These are phyloP conservation scores for Sander vitreus DNA, from an alignment of 2,113 vertebrate species.

Conservation along the genomic window DNA sequence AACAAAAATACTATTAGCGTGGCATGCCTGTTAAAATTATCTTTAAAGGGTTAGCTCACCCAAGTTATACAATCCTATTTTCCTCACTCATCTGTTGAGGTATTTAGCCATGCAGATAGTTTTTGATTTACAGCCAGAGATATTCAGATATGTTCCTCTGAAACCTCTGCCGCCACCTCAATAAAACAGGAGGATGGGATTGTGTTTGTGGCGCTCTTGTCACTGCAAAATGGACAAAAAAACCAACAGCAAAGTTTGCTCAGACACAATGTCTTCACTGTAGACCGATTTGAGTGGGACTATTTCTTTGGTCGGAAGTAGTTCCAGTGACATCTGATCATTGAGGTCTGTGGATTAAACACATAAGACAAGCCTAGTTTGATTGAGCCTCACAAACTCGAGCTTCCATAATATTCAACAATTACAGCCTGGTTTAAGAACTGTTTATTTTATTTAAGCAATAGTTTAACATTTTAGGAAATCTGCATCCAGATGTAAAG, in stretches of 20 bases:
- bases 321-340: neutral
- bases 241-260: too few species aligned
- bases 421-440: neutral
- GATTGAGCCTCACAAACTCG: neutral
- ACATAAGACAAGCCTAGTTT: neutral
- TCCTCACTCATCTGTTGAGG: neutral
- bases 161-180: neutral
- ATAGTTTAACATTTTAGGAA: too few species aligned
- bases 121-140: too few species aligned
- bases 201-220: too few species aligned
- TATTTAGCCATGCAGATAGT: neutral
- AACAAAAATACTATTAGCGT: neutral
- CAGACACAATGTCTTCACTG: too few species aligned
- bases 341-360: neutral
- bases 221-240: too few species aligned
- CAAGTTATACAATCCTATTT: neutral
- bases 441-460: neutral
- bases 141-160: neutral
- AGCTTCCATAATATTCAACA: too few species aligned
- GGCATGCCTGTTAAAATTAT: neutral
- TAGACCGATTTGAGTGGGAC: neutral
- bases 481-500: too few species aligned
- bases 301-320: neutral
- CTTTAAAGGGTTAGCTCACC: neutral
- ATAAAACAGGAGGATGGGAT: too few species aligned